Evolutionary conservation across 2,113 vertebrate genomes (phyloP).

Genomic region (Rallus limicola): DNA sequence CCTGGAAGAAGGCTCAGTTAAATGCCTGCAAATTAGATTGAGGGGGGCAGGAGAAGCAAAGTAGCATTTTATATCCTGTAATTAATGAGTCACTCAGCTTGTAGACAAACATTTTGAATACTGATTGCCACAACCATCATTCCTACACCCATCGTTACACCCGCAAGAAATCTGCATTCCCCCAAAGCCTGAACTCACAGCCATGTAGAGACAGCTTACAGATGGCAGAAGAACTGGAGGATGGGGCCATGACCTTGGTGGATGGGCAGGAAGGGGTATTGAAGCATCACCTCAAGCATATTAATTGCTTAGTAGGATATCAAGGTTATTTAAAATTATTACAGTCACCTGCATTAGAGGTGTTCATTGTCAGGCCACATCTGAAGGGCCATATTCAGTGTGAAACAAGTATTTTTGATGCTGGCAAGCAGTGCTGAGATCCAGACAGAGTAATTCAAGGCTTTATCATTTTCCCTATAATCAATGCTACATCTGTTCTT

Average conservation of each 20-base stretch:
- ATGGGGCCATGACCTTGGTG: neutral
- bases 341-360: neutral
- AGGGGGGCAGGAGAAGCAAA: neutral
- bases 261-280: neutral
- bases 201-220: neutral
- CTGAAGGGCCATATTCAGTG: neutral
- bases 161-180: neutral
- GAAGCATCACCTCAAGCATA: neutral
- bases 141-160: neutral
- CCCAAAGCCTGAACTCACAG: neutral
- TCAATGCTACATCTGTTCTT: neutral
- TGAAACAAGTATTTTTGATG: neutral
- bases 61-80: slow-evolving; percentile 39
- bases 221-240: neutral
- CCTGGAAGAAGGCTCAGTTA: neutral
- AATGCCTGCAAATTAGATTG: neutral
- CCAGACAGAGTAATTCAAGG: neutral
- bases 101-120: slow-evolving; percentile 56
- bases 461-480: neutral
- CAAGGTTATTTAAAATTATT: neutral
- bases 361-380: neutral
- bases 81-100: slow-evolving; percentile 54
- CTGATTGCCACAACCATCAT: neutral
- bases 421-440: neutral
- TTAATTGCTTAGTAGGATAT: neutral